Evolutionary conservation across 2,888 invertebrate species (phyloP).

Genomic region (Agapostemon virescens): DNA sequence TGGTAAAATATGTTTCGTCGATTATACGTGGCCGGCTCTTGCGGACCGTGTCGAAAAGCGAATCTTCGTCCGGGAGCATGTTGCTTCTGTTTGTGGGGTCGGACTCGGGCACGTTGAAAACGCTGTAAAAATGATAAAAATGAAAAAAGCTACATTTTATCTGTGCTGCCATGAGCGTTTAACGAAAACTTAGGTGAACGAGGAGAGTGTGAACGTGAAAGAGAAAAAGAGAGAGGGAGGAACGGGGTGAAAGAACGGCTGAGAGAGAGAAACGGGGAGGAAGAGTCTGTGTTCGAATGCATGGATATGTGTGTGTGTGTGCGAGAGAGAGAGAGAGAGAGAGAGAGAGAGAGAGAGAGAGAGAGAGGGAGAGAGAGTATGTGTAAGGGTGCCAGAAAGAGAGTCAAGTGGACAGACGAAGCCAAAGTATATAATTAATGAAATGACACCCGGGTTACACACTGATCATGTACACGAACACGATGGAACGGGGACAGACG

Average conservation of each 20-base stretch:
- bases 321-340: too few relatives aligned
- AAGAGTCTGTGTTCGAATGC: too few relatives aligned
- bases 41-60: constrained; percentile 21
- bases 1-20: constrained; percentile 38
- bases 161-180: constrained; percentile 77
- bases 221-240: constrained; percentile 6
- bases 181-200: constrained; percentile 14
- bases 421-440: constrained; percentile 71
- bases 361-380: constrained; percentile 22
- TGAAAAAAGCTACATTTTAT: constrained; percentile 57
- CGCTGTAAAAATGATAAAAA: constrained; percentile 50
- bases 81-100: constrained; percentile 46
- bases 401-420: constrained; percentile 64
- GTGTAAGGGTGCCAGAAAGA: constrained; percentile 13
- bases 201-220: background rate
- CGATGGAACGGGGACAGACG: background rate
- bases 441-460: constrained; percentile 45
- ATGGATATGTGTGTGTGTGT: too few relatives aligned
- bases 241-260: too few relatives aligned
- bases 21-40: constrained; percentile 40
- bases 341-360: background rate
- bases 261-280: too few relatives aligned
- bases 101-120: constrained; percentile 47
- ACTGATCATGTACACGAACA: constrained; percentile 5
- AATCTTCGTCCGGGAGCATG: constrained; percentile 31